A percentile compares a stretch with the other conserved stretches of the same genome.
phyloP scores from a whole-genome alignment of 2,113 vertebrate species.

The Erythrocebus patas region DNA sequence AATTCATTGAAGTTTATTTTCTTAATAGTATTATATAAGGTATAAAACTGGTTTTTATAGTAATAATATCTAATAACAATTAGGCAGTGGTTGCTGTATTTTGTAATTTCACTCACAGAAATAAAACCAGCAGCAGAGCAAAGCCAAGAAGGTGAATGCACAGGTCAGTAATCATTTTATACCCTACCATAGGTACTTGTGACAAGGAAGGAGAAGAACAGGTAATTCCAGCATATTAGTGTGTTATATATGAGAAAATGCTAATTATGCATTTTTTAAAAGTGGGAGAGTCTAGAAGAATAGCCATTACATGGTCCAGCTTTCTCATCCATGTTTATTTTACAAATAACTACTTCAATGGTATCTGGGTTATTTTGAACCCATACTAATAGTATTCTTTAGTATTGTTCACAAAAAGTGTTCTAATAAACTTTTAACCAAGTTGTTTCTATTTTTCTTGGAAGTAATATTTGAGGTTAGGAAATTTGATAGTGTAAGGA shows the following conservation, averaged over 20 bases:
- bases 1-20: background rate
- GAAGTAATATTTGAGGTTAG: background rate
- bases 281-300: background rate
- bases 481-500: slow-evolving; percentile 13
- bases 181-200: background rate
- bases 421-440: background rate
- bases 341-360: background rate
- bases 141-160: background rate
- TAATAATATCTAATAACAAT: background rate
- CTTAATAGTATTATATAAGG: background rate
- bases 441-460: background rate
- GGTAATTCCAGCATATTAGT: background rate
- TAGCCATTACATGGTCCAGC: background rate
- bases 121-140: background rate
- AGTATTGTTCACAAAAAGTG: background rate
- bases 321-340: slow-evolving; percentile 20
- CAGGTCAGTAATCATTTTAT: background rate
- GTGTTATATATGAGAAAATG: background rate
- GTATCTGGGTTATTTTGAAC: background rate
- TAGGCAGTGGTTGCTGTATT: background rate
- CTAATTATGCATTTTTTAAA: background rate
- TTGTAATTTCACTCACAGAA: slow-evolving; percentile 22
- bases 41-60: background rate
- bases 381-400: background rate
- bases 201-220: background rate